phyloP scores from a whole-genome alignment of 2,888 invertebrate species.

The Lysandra bellargus region DNA sequence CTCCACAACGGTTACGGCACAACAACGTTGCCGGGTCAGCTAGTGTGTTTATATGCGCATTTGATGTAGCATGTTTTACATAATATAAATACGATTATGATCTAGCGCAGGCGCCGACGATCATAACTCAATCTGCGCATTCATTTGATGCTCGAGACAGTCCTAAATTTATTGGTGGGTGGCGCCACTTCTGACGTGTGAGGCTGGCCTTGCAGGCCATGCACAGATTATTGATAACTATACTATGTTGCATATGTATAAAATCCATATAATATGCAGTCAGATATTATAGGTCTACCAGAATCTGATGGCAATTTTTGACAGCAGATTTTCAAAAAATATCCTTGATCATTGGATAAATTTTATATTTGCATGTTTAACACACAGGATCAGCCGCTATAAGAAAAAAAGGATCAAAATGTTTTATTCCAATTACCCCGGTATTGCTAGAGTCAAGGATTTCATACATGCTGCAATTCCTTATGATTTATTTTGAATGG shows the following conservation, averaged over 20 bases:
- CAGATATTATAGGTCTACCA: too few relatives aligned
- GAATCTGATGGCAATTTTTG: too few relatives aligned
- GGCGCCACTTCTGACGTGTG: slow-evolving; percentile 72
- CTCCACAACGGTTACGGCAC: too few relatives aligned
- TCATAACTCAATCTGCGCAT: slow-evolving; percentile 74
- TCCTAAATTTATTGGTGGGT: slow-evolving; percentile 76
- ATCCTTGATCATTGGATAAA: too few relatives aligned
- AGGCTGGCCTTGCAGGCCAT: slow-evolving; percentile 46
- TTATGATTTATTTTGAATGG: too few relatives aligned
- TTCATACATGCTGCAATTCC: not conserved
- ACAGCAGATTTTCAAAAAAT: too few relatives aligned
- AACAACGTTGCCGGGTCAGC: too few relatives aligned
- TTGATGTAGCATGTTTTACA: slow-evolving; percentile 63
- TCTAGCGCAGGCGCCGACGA: slow-evolving; percentile 67
- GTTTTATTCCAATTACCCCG: too few relatives aligned
- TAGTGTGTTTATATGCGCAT: slow-evolving; percentile 45
- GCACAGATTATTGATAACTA: slow-evolving; percentile 23
- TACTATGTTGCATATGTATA: not conserved
- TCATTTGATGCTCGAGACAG: slow-evolving; percentile 74
- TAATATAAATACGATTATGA: slow-evolving; percentile 63
- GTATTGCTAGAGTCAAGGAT: too few relatives aligned
- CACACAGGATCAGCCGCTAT: too few relatives aligned
- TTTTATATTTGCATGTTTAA: too few relatives aligned
- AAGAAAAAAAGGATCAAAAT: too few relatives aligned
- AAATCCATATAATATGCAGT: not conserved